These are phyloP conservation scores for Acanthurus tractus DNA, from an alignment of 2,797 vertebrate genomes.

Conservation along the genomic window DNA sequence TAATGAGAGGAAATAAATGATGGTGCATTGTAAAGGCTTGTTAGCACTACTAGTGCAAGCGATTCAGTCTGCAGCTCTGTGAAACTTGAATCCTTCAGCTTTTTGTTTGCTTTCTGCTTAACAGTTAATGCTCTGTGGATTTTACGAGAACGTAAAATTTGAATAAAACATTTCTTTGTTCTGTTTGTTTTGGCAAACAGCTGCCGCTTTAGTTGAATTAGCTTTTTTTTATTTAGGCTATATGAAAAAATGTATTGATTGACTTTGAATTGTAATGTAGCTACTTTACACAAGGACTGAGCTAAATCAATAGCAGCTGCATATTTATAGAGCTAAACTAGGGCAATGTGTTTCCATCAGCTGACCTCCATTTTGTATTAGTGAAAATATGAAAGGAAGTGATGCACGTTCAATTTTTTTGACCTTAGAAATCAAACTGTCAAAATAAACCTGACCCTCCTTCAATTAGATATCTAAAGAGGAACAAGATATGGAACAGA, in stretches of 20 bases:
- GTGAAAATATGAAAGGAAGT: neutral
- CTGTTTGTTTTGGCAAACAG: neutral
- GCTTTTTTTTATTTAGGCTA: neutral
- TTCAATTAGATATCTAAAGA: conserved; percentile 39
- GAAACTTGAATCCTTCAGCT: neutral
- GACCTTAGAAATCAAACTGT: neutral
- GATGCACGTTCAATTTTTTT: neutral
- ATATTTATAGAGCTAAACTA: conserved; percentile 1
- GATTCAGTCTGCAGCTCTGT: neutral
- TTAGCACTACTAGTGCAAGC: neutral
- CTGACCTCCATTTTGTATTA: conserved; percentile 5
- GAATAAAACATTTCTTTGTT: neutral
- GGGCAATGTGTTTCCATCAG: neutral
- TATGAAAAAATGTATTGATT: neutral
- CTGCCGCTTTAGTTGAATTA: neutral
- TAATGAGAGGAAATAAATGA: neutral
- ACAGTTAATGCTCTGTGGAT: neutral
- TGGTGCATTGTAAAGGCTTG: neutral
- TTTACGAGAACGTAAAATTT: neutral
- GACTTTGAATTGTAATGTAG: neutral
- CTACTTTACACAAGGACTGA: neutral
- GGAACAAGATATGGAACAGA: conserved; percentile 48
- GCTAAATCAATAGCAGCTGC: conserved; percentile 2
- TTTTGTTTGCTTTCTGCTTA: too few species aligned
- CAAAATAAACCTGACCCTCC: neutral